phyloP scores from a whole-genome alignment of 2,888 invertebrate genomes.

The Julus scandinavius region DNA sequence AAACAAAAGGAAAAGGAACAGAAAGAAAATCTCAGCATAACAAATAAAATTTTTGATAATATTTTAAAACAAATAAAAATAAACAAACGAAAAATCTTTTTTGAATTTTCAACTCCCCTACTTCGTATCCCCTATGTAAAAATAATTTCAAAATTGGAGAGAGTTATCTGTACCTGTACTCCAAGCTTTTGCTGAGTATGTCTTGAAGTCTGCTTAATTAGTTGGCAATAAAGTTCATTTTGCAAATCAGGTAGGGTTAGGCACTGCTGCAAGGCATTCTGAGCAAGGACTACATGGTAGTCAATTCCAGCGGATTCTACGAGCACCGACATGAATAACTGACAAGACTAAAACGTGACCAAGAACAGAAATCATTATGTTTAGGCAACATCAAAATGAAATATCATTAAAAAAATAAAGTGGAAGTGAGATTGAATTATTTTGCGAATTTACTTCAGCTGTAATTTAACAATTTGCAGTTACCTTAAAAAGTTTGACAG shows the following conservation, averaged over 20 bases:
- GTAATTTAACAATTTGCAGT: background rate
- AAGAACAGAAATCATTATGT: background rate
- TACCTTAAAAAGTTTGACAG: conserved; percentile 93
- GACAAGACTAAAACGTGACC: conserved; percentile 78
- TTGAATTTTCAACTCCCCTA: conserved; percentile 50
- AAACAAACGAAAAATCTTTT: conserved; percentile 26
- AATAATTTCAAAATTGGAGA: background rate
- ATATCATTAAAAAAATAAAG: background rate
- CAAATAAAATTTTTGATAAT: background rate
- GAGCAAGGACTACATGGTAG: conserved; percentile 96
- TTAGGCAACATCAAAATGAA: background rate
- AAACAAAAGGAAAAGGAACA: background rate
- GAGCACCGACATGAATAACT: conserved; percentile 94
- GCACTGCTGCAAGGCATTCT: conserved; percentile 94
- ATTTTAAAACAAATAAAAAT: conserved; percentile 28
- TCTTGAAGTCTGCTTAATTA: conserved; percentile 92
- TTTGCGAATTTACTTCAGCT: background rate
- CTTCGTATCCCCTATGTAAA: conserved; percentile 14
- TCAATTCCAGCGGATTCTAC: conserved; percentile 96
- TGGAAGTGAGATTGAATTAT: background rate
- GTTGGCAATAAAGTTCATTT: conserved; percentile 90
- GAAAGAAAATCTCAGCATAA: background rate
- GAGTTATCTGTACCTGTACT: conserved; percentile 77
- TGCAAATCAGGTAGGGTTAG: conserved; percentile 89
- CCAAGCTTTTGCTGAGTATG: conserved; percentile 82